These are phyloP conservation scores for Polymixis flavicincta DNA, from an alignment of 2,888 invertebrate genomes.

Conservation along the genomic window DNA sequence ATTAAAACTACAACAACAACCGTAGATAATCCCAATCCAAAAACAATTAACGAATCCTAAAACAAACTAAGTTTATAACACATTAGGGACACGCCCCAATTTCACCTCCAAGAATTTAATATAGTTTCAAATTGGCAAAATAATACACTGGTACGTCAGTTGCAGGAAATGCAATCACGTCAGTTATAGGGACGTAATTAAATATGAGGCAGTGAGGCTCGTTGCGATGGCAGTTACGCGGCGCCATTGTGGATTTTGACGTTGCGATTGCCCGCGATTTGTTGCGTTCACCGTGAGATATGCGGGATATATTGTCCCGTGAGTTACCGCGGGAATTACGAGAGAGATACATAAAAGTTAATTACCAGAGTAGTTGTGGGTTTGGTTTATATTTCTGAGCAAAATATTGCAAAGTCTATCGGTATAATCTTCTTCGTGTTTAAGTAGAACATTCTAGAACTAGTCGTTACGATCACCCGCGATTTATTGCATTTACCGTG, in stretches of 20 bases:
- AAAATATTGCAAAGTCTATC: background rate
- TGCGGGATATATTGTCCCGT: conserved; percentile 14
- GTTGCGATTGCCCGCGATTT: conserved; percentile 58
- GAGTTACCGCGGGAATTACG: conserved; percentile 15
- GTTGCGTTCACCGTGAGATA: conserved; percentile 48
- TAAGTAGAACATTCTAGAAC: conserved; percentile 42
- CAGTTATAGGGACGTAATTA: conserved; percentile 85
- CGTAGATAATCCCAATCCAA: conserved; percentile 7
- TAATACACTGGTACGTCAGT: conserved; percentile 86
- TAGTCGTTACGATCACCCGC: conserved; percentile 38
- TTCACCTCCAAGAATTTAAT: conserved; percentile 84
- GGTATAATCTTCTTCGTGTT: background rate
- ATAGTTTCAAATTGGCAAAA: conserved; percentile 88
- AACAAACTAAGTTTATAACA: conserved; percentile 52
- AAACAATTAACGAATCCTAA: conserved; percentile 42
- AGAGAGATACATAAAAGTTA: conserved; percentile 6
- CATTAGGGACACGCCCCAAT: conserved; percentile 73
- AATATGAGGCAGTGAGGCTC: conserved; percentile 84
- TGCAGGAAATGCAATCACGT: conserved; percentile 88
- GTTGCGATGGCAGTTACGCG: conserved; percentile 72
- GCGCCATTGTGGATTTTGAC: conserved; percentile 70
- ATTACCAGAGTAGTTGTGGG: background rate
- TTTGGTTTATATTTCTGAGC: background rate
- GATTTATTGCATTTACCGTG: conserved; percentile 38
- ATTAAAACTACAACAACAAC: conserved; percentile 22